A percentile compares a stretch with the other conserved stretches of the same genome.
Evolutionary conservation across 2,113 vertebrate species (phyloP).

Genomic region (Poeciliopsis prolifica): DNA sequence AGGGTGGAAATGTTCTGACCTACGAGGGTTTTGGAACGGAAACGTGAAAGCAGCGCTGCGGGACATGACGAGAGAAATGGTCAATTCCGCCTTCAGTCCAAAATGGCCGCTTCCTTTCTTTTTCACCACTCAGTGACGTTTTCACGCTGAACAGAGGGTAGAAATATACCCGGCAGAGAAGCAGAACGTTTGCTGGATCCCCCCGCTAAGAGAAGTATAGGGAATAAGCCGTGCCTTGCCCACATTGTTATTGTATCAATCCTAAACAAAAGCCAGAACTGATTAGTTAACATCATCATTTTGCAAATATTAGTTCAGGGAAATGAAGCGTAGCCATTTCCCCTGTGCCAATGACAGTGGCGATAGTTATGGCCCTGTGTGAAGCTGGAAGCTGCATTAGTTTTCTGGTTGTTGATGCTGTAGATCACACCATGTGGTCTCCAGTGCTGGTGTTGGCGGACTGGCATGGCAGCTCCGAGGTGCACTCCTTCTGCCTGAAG

Average conservation of each 20-base stretch:
- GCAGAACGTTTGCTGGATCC: slow-evolving; percentile 38
- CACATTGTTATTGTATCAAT: slow-evolving; percentile 17
- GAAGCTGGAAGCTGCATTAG: slow-evolving; percentile 34
- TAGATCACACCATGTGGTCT: slow-evolving; percentile 77
- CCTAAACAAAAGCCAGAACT: slow-evolving; percentile 30
- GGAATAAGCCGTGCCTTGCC: slow-evolving; percentile 18
- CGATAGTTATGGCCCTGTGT: slow-evolving; percentile 20
- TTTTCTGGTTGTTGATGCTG: slow-evolving; percentile 41
- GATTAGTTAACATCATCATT: slow-evolving; percentile 43
- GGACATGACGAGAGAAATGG: slow-evolving; percentile 7
- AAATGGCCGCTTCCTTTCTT: slow-evolving; percentile 46
- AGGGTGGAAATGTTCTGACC: slow-evolving; percentile 34
- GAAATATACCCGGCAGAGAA: slow-evolving; percentile 24
- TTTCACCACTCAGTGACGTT: slow-evolving; percentile 4
- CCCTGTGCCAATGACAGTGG: slow-evolving; percentile 43
- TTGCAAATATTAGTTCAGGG: slow-evolving; percentile 39
- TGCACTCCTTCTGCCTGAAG: slow-evolving; percentile 66
- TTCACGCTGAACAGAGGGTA: background rate
- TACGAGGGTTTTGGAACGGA: slow-evolving; percentile 1
- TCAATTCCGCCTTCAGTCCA: slow-evolving; percentile 44
- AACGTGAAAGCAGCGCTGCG: slow-evolving; percentile 22
- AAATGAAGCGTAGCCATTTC: slow-evolving; percentile 48
- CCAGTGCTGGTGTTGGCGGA: slow-evolving; percentile 62
- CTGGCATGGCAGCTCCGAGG: slow-evolving; percentile 55
- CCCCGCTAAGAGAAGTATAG: slow-evolving; percentile 27